Evolutionary conservation across 2,888 invertebrate genomes (phyloP).

Genomic region (Drosophila putrida): DNA sequence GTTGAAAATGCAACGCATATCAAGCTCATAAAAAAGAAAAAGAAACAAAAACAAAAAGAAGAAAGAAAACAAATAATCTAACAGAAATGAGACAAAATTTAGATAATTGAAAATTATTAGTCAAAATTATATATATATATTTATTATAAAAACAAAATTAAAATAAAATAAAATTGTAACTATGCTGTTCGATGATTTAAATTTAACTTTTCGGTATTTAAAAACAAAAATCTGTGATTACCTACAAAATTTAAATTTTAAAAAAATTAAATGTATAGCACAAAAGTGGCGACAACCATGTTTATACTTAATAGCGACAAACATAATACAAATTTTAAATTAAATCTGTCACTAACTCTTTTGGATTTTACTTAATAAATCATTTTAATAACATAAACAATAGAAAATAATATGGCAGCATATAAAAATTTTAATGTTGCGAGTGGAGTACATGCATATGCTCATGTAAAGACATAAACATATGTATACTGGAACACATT

Average conservation of each 20-base stretch:
- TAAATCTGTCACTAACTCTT: slow-evolving; percentile 49
- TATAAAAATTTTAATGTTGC: slow-evolving; percentile 5
- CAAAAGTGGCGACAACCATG: slow-evolving; percentile 53
- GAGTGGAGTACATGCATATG: slow-evolving; percentile 7
- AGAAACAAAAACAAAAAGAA: slow-evolving; percentile 30
- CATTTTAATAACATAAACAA: slow-evolving; percentile 35
- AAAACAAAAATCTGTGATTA: slow-evolving; percentile 85
- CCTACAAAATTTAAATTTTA: slow-evolving; percentile 84
- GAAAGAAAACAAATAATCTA: slow-evolving; percentile 27
- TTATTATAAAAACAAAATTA: slow-evolving; percentile 52
- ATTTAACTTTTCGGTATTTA: slow-evolving; percentile 83
- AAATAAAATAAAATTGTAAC: slow-evolving; percentile 63
- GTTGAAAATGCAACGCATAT: slow-evolving; percentile 76
- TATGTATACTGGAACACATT: slow-evolving; percentile 4
- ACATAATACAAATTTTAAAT: slow-evolving; percentile 43
- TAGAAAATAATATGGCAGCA: slow-evolving; percentile 12
- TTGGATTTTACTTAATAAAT: slow-evolving; percentile 58
- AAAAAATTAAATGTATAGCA: slow-evolving; percentile 73
- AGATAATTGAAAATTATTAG: slow-evolving; percentile 84
- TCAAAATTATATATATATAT: slow-evolving; percentile 78
- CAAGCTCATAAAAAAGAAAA: slow-evolving; percentile 26
- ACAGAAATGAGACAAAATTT: slow-evolving; percentile 63
- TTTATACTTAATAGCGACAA: slow-evolving; percentile 53
- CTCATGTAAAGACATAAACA: slow-evolving; percentile 4
- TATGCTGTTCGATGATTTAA: slow-evolving; percentile 81